A percentile compares a stretch with the other conserved stretches of the same genome.
Conservation (phyloP, 2,888 invertebrate species). For the Biston stratarius region DNA sequence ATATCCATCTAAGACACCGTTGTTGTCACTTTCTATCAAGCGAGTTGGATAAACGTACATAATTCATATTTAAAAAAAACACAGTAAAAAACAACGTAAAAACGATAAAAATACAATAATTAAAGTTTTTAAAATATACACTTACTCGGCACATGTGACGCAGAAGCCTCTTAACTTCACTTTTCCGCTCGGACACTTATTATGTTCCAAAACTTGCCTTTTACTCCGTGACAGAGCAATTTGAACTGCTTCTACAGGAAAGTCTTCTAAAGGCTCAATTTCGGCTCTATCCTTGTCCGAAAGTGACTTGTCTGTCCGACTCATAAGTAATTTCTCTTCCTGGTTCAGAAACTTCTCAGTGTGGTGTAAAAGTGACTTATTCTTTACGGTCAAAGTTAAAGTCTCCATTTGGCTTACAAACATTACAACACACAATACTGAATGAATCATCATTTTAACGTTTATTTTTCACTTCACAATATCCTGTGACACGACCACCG, state of each 20-base stretch:
- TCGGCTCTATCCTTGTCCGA: background rate
- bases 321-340: background rate
- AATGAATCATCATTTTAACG: background rate
- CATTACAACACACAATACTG: background rate
- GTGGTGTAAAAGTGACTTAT: background rate
- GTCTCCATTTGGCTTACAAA: background rate
- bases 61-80: too few relatives aligned
- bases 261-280: background rate
- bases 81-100: too few relatives aligned
- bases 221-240: background rate
- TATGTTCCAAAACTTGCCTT: background rate
- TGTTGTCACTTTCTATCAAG: too few relatives aligned
- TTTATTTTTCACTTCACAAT: background rate
- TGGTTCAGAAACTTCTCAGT: background rate
- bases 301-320: background rate
- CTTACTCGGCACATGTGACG: constrained; percentile 1
- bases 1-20: too few relatives aligned
- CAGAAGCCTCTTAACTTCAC: background rate
- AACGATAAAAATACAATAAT: too few relatives aligned
- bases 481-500: background rate
- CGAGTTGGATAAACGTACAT: too few relatives aligned
- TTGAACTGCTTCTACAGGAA: background rate
- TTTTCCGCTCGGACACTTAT: background rate
- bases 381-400: background rate
- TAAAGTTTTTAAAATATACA: background rate